Percentiles rank a stretch among this genome's conserved stretches.
Conservation (phyloP, 2,888 invertebrate genomes). For the Noctua pronuba region DNA sequence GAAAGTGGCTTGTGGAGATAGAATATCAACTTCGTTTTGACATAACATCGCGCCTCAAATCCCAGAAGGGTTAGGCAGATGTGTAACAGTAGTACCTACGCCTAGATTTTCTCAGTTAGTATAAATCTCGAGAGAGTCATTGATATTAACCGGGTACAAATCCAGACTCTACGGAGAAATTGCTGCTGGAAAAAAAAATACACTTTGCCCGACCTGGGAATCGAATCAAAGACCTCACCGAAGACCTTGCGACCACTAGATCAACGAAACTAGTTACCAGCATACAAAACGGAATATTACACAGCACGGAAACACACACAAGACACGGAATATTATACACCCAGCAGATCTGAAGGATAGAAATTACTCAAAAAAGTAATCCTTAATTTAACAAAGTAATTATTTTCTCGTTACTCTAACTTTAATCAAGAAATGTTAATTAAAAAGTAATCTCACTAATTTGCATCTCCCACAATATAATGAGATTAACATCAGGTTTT, state of each 20-base stretch:
- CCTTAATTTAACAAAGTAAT: constrained; percentile 16
- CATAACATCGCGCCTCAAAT: not conserved
- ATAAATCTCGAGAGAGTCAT: not conserved
- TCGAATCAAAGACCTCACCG: not conserved
- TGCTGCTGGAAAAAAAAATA: rapidly evolving
- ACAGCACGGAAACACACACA: no score
- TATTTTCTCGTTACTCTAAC: constrained; percentile 13
- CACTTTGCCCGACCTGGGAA: not conserved
- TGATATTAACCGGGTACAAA: not conserved
- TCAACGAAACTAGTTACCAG: not conserved
- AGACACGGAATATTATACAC: no score
- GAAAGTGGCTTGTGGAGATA: not conserved
- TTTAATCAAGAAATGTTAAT: not conserved
- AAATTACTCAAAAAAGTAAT: not conserved
- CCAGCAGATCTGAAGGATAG: not conserved
- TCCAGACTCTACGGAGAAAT: not conserved
- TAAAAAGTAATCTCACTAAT: constrained; percentile 28
- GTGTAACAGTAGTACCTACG: not conserved
- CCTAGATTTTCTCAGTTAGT: not conserved
- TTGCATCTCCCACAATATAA: constrained; percentile 31
- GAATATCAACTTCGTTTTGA: not conserved
- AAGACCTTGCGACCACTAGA: not conserved
- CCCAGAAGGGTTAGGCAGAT: not conserved
- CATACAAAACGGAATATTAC: no score
- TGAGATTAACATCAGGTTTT: constrained; percentile 21